Evolutionary conservation across 2,797 vertebrate species (phyloP), one percentile per base, ranked within the genome.

Genomic region (Pangasius djambal): DNA sequence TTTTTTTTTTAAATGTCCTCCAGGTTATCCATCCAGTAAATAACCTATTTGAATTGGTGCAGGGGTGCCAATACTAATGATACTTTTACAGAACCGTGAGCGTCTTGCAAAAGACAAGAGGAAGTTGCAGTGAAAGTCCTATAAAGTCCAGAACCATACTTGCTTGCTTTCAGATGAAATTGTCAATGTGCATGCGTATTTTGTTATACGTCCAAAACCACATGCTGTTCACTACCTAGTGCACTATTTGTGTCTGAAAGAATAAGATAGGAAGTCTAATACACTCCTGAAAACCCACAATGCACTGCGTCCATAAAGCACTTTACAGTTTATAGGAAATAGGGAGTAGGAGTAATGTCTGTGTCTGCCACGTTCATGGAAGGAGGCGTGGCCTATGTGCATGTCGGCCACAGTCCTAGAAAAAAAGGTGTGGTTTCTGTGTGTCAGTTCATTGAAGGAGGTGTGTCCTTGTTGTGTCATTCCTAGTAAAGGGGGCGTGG

Each of bases 51-150:
- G 16, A 57, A 22, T 12, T 59, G 31, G 31, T 61, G 12, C 57
- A 7, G 82, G 81, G 82, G 82, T 31, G 82, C 28, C 59, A 44
- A 48, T 83, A 83, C 25, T 83, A 65, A 83, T 18, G 81, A 83
- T 65, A 44, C 6, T 63, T 40, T 63, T 3, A 22, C 20, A 25
- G 22, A 61, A 40, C 6, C 1, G 31, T 82, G 34, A 57, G 40
- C 13, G 10, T 44, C 20, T 75, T 44, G 1, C 16, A 79, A 79
- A 34, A 55, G 50, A 59, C 31, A 25, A 59, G 22, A 74, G 69
- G 72, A 75, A 25, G 44, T 50, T 77, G 28, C 44, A 22, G 12
- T 50, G 44, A 48, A 69, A 69, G 15, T 69, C 65, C 28, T 5
- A 31, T 31, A 13, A 31, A 67, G 63, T 67, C 65, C 65, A 67